Percentiles rank a stretch among this genome's conserved stretches.
phyloP scores from a whole-genome alignment of 2,113 vertebrate genomes.

The Megaceryle maxima region DNA sequence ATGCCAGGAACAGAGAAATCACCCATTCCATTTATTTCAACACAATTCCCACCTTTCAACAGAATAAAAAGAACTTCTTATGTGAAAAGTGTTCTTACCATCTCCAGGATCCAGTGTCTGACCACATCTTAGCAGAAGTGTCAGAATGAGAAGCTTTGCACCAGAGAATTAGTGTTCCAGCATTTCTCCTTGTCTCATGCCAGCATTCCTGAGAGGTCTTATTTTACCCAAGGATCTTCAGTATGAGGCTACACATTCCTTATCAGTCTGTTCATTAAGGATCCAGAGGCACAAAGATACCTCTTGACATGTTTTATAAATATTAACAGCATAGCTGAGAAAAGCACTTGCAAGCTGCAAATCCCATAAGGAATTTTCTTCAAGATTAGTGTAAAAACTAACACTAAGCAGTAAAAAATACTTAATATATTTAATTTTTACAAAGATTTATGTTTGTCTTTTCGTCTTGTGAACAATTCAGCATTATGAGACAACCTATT shows the following conservation, averaged over 20 bases:
- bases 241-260: constrained; percentile 38
- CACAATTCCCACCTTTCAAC: not conserved
- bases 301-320: not conserved
- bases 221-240: constrained; percentile 48
- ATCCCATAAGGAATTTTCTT: not conserved
- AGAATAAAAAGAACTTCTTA: not conserved
- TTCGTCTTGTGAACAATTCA: not conserved
- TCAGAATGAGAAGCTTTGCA: constrained; percentile 31
- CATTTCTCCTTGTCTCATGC: constrained; percentile 31
- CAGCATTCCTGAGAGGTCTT: constrained; percentile 51
- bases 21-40: not conserved
- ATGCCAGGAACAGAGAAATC: not conserved
- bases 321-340: constrained; percentile 55
- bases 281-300: not conserved
- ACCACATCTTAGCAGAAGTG: constrained; percentile 36
- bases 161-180: constrained; percentile 5
- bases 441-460: not conserved
- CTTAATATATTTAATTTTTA: not conserved
- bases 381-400: not conserved
- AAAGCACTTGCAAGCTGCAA: constrained; percentile 37
- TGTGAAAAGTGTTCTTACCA: constrained; percentile 32
- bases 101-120: not conserved
- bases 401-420: not conserved
- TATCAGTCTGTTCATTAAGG: not conserved
- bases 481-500: not conserved